Evolutionary conservation across 2,113 vertebrate genomes (phyloP).

Genomic region (Hassar affinis): DNA sequence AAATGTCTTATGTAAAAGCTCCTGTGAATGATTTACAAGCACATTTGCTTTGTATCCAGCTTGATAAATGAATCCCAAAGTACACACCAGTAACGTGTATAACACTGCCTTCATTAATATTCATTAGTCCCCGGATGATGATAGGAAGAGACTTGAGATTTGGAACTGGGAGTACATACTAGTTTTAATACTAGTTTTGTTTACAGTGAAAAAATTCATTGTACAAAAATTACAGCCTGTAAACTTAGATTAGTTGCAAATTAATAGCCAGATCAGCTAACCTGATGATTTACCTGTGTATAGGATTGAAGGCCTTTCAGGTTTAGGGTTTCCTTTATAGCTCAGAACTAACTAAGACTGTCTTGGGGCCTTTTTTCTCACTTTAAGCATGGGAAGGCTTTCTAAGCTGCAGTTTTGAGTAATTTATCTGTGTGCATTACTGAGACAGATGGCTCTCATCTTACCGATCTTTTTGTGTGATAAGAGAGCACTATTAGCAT

Average conservation of each 20-base stretch:
- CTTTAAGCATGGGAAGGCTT: neutral
- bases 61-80: neutral
- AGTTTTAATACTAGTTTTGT: neutral
- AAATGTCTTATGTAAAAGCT: neutral
- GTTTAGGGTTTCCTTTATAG: constrained; percentile 3
- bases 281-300: constrained; percentile 13
- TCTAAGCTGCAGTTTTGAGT: constrained; percentile 28
- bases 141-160: neutral
- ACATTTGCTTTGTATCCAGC: neutral
- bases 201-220: neutral
- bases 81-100: neutral
- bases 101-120: neutral
- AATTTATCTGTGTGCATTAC: constrained; percentile 30
- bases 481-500: constrained; percentile 33
- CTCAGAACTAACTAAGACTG: neutral
- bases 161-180: neutral
- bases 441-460: constrained; percentile 30
- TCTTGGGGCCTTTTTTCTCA: neutral
- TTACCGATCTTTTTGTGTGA: constrained; percentile 26
- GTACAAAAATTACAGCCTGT: constrained; percentile 2
- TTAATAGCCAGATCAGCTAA: constrained; percentile 2
- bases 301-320: constrained; percentile 22
- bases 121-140: neutral
- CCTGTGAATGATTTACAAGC: neutral
- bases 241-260: neutral